Evolutionary conservation across 2,797 vertebrate species (phyloP), one percentile per base, ranked within the genome.

Genomic region (Apogon talboti): DNA sequence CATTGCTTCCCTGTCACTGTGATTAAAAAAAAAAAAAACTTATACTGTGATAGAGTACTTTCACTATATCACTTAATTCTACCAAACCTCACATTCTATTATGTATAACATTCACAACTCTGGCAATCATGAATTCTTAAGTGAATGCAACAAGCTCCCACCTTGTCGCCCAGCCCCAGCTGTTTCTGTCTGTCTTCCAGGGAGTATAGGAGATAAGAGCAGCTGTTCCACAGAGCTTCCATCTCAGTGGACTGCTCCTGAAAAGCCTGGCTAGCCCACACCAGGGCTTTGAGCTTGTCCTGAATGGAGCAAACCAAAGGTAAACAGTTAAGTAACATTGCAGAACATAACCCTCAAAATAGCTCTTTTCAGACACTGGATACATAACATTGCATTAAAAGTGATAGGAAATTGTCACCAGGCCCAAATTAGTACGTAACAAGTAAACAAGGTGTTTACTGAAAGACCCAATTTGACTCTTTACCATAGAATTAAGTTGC

Each of bases 231-330:
- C 53, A 97, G 89, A 4, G 79, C 69, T 72, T 91, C 87, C 80
- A 95, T 94, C 78, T 93, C 93, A 15, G 82, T 45, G 0, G 94
- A 92, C 50, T 92, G 87, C 41, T 95, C 93, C 79, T 92, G 88
- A 52, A 94, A 96, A 0, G 95, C 96, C 83, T 92, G 76, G 74
- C 95, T 96, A 60, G 92, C 92, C 89, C 88, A 93, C 55, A 98
- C 89, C 76, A 98, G 76, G 46, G 92, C 91, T 49, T 95, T 92
- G 82, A 98, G 89, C 88, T 96, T 96, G 64, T 97, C 96, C 96
- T 98, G 60, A 3, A 24, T 44, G 19, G 12, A 66, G 14, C 10
- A 67, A 2, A 84, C 4, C 52, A 65, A 10, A 74, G 24, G 74
- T 11, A 3, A 15, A 60, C 24, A 43, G 12, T 11, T 28, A 44